A percentile compares a stretch with the other conserved stretches of the same genome.
Conservation (phyloP, 1,140 invertebrate species). For the honey bee (Apis mellifera) region DNA sequence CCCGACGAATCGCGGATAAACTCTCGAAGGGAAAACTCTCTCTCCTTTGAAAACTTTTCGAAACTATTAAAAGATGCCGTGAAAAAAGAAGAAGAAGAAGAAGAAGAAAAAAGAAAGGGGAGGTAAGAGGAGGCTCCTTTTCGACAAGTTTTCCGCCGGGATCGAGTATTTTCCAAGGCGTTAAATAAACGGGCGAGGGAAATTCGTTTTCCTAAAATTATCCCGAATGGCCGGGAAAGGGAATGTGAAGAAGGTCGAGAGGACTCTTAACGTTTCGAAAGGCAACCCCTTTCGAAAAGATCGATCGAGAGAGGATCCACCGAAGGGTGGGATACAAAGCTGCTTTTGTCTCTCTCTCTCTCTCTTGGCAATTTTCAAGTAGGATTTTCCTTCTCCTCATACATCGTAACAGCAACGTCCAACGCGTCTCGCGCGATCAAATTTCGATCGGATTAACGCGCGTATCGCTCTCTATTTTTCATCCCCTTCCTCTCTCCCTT, state of each 20-base stretch:
- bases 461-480: too few species aligned
- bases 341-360: background rate
- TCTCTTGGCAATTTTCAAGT: background rate
- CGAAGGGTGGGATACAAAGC: background rate
- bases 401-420: too few species aligned
- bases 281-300: background rate
- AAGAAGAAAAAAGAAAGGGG: too few species aligned
- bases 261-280: background rate
- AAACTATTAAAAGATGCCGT: background rate
- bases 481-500: too few species aligned
- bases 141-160: background rate
- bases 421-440: background rate
- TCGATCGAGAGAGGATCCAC: background rate
- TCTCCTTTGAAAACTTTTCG: background rate
- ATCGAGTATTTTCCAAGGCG: background rate
- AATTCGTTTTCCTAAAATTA: background rate
- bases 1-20: constrained; percentile 55
- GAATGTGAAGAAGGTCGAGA: background rate
- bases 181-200: background rate
- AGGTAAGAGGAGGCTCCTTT: background rate
- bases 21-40: constrained; percentile 1
- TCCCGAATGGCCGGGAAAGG: too few species aligned
- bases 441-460: constrained; percentile 30
- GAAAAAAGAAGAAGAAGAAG: too few species aligned
- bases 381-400: too few species aligned